Evolutionary conservation across 1,140 invertebrate species (phyloP).

Genomic region (Sminthurides bifidus): DNA sequence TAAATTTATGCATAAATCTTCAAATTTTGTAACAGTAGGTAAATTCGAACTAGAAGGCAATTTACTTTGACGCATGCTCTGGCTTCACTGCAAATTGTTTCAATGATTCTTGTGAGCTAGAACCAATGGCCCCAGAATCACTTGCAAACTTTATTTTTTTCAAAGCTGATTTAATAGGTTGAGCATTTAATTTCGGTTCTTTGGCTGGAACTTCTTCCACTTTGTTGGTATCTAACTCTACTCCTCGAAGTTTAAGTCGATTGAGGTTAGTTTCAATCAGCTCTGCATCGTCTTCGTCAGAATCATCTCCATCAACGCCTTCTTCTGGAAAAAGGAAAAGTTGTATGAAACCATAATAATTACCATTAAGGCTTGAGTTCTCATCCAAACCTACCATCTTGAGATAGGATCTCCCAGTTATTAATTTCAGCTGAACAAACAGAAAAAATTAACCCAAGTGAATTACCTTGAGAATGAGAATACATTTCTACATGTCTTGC

Average conservation of each 20-base stretch:
- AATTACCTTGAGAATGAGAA: constrained; percentile 14
- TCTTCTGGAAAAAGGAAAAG: constrained; percentile 34
- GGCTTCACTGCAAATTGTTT: constrained; percentile 55
- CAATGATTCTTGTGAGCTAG: constrained; percentile 61
- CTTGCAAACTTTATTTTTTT: too few relatives aligned
- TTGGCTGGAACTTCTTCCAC: constrained; percentile 82
- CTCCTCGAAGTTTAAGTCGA: constrained; percentile 7
- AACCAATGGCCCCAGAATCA: constrained; percentile 45
- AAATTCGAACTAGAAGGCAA: constrained; percentile 23
- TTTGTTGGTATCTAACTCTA: constrained; percentile 51
- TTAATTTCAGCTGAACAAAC: too few relatives aligned
- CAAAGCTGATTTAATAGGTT: constrained; percentile 79
- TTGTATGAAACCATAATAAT: background rate
- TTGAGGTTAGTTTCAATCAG: constrained; percentile 33
- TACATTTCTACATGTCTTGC: constrained; percentile 22
- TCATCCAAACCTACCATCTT: too few relatives aligned
- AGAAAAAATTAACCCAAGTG: background rate
- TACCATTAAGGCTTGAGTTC: too few relatives aligned
- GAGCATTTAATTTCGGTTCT: constrained; percentile 62
- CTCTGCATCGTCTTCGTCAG: constrained; percentile 45
- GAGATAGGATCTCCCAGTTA: too few relatives aligned
- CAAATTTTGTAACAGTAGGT: too few relatives aligned
- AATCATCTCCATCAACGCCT: constrained; percentile 44
- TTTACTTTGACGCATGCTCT: constrained; percentile 52
- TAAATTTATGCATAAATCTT: too few relatives aligned